Evolutionary conservation across 2,888 invertebrate species (phyloP).

Genomic region (Dasypogon diadema): DNA sequence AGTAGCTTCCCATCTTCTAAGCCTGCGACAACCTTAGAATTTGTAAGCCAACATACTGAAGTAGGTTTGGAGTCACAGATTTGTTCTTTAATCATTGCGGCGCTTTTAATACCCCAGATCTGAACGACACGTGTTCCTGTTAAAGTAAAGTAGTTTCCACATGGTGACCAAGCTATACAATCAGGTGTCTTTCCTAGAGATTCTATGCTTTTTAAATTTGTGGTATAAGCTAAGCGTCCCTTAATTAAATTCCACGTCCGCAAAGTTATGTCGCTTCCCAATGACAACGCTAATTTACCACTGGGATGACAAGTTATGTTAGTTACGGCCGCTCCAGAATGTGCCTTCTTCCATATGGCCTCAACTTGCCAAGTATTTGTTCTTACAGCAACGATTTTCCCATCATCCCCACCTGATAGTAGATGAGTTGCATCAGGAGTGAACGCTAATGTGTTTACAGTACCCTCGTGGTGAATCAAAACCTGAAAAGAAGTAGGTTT

Average conservation of each 20-base stretch:
- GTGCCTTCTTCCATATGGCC: conserved; percentile 85
- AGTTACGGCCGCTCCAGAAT: conserved; percentile 81
- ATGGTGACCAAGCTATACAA: conserved; percentile 80
- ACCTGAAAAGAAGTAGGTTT: no score
- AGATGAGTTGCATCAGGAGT: conserved; percentile 82
- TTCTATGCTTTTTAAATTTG: conserved; percentile 82
- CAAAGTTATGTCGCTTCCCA: conserved; percentile 86
- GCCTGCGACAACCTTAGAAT: conserved; percentile 76
- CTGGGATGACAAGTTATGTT: conserved; percentile 87
- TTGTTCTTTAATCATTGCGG: conserved; percentile 77
- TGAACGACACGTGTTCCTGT: conserved; percentile 80
- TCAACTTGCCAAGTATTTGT: conserved; percentile 89
- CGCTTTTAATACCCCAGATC: conserved; percentile 84
- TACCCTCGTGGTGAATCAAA: conserved; percentile 85
- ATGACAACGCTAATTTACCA: conserved; percentile 88
- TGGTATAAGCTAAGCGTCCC: conserved; percentile 89
- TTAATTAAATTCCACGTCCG: conserved; percentile 95
- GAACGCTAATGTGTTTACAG: conserved; percentile 83
- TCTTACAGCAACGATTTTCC: conserved; percentile 83
- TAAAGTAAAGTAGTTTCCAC: conserved; percentile 82
- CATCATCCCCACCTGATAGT: conserved; percentile 87
- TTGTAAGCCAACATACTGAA: conserved; percentile 77
- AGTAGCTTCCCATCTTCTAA: conserved; percentile 80
- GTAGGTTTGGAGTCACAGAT: conserved; percentile 79
- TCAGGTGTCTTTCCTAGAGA: conserved; percentile 64